Evolutionary conservation across 1,140 invertebrate species (phyloP).

Genomic region (Brachionus paranguensis): DNA sequence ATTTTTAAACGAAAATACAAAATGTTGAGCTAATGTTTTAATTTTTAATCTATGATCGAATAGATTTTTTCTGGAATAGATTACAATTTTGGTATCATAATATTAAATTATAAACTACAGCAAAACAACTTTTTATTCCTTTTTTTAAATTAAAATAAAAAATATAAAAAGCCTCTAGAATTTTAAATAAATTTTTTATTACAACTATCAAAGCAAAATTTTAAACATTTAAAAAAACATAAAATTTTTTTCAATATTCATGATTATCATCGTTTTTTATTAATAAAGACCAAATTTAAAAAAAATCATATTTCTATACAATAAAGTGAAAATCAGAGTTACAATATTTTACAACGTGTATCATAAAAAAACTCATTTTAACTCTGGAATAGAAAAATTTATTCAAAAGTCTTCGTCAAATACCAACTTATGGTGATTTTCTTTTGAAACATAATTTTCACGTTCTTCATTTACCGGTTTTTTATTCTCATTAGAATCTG

Average conservation of each 20-base stretch:
- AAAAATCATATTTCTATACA: background rate
- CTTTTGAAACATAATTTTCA: background rate
- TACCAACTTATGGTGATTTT: conserved; percentile 34
- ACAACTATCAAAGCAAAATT: background rate
- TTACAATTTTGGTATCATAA: too few species aligned
- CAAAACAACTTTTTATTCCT: too few species aligned
- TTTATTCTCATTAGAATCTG: background rate
- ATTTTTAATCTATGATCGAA: too few species aligned
- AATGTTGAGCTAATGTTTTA: too few species aligned
- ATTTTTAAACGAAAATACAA: too few species aligned
- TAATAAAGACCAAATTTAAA: background rate
- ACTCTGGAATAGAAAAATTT: background rate
- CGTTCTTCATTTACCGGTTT: background rate
- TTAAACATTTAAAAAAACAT: background rate
- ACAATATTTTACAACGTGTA: background rate
- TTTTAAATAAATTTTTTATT: too few species aligned
- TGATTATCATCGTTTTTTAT: background rate
- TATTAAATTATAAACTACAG: too few species aligned
- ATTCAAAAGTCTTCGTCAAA: conserved; percentile 38
- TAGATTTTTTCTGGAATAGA: too few species aligned
- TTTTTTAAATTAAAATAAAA: too few species aligned
- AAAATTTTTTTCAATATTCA: background rate
- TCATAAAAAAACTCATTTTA: background rate
- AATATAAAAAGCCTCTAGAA: too few species aligned
- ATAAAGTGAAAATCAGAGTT: background rate